These are phyloP conservation scores for Rostratula benghalensis DNA, from an alignment of 2,113 vertebrate species.

Conservation along the genomic window DNA sequence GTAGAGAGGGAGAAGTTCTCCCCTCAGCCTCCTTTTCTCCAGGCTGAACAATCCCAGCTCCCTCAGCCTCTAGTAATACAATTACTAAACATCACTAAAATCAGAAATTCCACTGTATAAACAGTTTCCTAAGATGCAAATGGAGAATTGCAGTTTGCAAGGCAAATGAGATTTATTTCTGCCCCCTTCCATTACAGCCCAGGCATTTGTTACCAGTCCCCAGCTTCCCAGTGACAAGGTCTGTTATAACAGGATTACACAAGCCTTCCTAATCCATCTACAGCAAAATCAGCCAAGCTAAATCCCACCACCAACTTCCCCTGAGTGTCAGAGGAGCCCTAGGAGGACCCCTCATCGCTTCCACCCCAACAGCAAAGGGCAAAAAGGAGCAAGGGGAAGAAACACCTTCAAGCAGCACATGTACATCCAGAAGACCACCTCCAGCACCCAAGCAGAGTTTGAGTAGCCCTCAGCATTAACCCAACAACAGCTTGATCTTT, in stretches of 20 bases:
- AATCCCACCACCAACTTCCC: background rate
- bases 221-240: background rate
- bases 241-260: constrained; percentile 5
- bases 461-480: background rate
- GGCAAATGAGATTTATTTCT: background rate
- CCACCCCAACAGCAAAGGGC: background rate
- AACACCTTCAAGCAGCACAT: background rate
- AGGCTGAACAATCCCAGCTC: no score
- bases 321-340: accelerated
- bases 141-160: background rate
- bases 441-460: accelerated
- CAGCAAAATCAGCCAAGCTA: background rate
- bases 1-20: no score
- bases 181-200: accelerated
- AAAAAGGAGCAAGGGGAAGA: background rate
- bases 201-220: background rate
- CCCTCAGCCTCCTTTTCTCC: no score
- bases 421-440: background rate
- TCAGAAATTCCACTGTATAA: background rate
- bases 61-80: no score
- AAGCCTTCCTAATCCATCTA: background rate
- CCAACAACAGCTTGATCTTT: background rate
- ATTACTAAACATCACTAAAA: background rate
- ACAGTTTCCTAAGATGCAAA: background rate
- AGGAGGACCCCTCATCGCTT: background rate